These are phyloP conservation scores for Nephila pilipes DNA, from an alignment of 1,140 invertebrate species.

Conservation along the genomic window DNA sequence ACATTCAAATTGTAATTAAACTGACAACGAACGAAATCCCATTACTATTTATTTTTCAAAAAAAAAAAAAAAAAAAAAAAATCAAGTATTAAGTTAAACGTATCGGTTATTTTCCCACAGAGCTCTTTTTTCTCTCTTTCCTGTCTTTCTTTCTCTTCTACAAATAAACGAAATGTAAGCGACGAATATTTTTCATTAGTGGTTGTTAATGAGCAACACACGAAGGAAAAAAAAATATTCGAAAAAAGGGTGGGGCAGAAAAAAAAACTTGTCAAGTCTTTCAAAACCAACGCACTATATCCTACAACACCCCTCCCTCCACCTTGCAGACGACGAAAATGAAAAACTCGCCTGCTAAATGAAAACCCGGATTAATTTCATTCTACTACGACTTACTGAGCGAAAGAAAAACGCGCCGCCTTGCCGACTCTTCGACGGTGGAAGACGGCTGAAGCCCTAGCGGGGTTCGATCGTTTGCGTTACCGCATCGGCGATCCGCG, in stretches of 20 bases:
- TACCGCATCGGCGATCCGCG: background rate
- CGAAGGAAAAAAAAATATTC: background rate
- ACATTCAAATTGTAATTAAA: background rate
- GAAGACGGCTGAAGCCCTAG: background rate
- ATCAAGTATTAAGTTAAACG: background rate
- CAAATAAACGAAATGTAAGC: background rate
- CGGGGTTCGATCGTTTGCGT: background rate
- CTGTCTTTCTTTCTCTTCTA: background rate
- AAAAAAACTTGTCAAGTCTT: background rate
- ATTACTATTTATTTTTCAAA: background rate
- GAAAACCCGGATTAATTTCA: conserved; percentile 6
- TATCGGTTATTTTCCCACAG: background rate
- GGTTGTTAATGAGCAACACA: background rate
- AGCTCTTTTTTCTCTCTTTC: background rate
- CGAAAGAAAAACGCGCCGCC: background rate
- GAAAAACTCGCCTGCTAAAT: background rate
- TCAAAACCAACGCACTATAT: background rate
- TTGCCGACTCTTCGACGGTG: background rate
- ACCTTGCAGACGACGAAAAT: background rate
- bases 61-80: background rate
- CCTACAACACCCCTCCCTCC: background rate
- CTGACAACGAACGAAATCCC: background rate
- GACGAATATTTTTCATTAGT: background rate
- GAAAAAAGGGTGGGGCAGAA: background rate
- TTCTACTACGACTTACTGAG: background rate